Conservation (phyloP, 1,140 invertebrate species). For the Pseudomyrmex cubaensis region DNA sequence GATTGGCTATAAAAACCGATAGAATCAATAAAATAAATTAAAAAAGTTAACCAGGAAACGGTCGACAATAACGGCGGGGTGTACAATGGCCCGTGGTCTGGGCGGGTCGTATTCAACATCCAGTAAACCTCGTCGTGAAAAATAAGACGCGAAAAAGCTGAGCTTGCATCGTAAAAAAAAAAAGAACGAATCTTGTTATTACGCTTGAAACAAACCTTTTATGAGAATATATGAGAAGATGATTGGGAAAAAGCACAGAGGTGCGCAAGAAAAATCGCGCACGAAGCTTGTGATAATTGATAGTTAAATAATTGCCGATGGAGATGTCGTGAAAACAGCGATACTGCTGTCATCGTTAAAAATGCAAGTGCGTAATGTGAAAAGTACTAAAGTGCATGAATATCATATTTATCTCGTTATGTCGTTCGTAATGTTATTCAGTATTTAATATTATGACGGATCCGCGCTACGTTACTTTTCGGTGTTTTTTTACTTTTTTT, state of each 20-base stretch:
- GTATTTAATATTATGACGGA: too few species aligned
- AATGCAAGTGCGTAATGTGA: not conserved
- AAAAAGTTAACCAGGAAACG: constrained; percentile 19
- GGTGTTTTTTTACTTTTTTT: not conserved
- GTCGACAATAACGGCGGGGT: not conserved
- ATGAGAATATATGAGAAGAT: constrained; percentile 18
- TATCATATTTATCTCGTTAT: not conserved
- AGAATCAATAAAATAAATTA: not conserved
- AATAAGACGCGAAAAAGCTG: not conserved
- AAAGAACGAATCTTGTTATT: not conserved
- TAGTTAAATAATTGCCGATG: not conserved
- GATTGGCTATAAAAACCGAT: too few species aligned
- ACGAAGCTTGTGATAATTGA: not conserved
- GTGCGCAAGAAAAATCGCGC: not conserved
- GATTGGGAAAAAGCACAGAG: not conserved
- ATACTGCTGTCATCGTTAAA: constrained; percentile 4
- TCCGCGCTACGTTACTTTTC: not conserved
- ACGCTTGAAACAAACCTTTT: constrained; percentile 9
- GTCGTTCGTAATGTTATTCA: too few species aligned
- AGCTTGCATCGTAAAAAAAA: constrained; percentile 17
- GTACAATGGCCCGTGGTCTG: not conserved
- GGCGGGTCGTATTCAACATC: not conserved
- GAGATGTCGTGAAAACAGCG: not conserved
- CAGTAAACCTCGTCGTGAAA: constrained; percentile 22
- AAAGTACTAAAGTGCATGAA: not conserved